Base-by-base conservation (phyloP, 2,113 vertebrate species). In the Xenopus borealis region DNA sequence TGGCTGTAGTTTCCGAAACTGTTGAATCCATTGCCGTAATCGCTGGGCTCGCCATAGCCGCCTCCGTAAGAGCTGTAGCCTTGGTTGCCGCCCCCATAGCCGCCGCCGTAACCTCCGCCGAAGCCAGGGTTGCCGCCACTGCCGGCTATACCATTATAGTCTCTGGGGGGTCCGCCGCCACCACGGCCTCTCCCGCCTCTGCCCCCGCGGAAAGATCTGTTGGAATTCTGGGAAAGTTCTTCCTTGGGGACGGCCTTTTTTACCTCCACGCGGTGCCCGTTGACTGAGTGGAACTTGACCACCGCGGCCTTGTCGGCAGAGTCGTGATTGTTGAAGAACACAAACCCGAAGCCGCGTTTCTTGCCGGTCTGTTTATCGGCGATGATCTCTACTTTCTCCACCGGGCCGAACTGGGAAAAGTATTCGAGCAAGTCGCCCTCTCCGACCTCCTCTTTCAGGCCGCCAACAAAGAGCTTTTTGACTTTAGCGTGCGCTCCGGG, bases 381-480 rank as follows among this genome's bases (percentile, higher is more conserved):
- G 82, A 98, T 40, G 33, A 40, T 6, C 33, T 40, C 33, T 9
- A 40, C 33, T 40, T 40, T 98, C 80, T 98, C 96, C 76, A 98
- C 94, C 0, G 92, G 81, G 23, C 96, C 96, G 61, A 95, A 98
- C 85, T 95, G 93, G 8, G 91, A 93, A 86, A 98, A 98, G 58
- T 96, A 95, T 14, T 94, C 91, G 53, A 84, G 88, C 65, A 98
- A 89, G 78, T 97, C 91, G 9, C 92, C 88, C 76, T 96, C 96
- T 16, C 92, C 94, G 50, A 98, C 93, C 82, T 98, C 95, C 75
- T 96, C 96, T 66, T 98, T 98, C 4, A 98, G 85, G 11, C 96
- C 96, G 0, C 96, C 96, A 13, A 98, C 93, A 62, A 98, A 98
- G 47, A 98, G 95, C 80, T 98, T 98, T 92, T 98, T 98, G 66